Evolutionary conservation across 2,888 invertebrate genomes (phyloP), one percentile per base, ranked within the genome.

Genomic region (Molorchus minor): DNA sequence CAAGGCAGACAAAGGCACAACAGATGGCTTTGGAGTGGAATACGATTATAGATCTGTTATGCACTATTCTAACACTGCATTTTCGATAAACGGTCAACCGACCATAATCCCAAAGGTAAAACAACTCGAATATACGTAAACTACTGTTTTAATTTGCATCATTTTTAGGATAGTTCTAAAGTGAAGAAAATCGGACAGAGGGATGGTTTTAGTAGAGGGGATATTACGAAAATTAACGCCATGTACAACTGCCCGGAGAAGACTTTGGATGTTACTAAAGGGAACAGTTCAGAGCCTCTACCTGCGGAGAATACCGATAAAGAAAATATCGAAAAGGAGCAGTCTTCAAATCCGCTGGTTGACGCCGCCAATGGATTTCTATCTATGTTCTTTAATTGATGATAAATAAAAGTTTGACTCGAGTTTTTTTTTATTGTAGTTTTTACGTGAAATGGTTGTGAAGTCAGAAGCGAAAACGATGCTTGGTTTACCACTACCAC

Each of bases 1-100:
- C 64, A 92, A 90, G 77, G 85, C 88, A 0, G 81, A 84, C 3
- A 71, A 81, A 4, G 80, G 82, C 5, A 81, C 79, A 21, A 85
- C 88, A 0, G 81, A 86, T 46, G 88, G 85, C n/a, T 91, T 84
- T 74, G 90, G 89, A 0, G 85, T 92, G 0, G 81, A 84, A 0
- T 93, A 93, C 73, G 93, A 93, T 78, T 93, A 89, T 77, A 86
- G 87, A 69, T 92, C 92, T 68, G 91, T 93, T 0, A 92, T 93
- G 92, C 93, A 93, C 75, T 93, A 93, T 77, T 92, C 92, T 0
- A 84, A 86, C 16, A 87, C 86, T 44, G 92, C 93, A 2, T 93
- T 93, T 80, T 89, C 92, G 1, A 84, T 74, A 56, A 92, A 93
- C 75, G 85, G 87, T 4, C 81, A 84, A 70, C 86, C 88, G 12